phyloP scores from a whole-genome alignment of 2,888 invertebrate species.

The Drosophila paranaensis region DNA sequence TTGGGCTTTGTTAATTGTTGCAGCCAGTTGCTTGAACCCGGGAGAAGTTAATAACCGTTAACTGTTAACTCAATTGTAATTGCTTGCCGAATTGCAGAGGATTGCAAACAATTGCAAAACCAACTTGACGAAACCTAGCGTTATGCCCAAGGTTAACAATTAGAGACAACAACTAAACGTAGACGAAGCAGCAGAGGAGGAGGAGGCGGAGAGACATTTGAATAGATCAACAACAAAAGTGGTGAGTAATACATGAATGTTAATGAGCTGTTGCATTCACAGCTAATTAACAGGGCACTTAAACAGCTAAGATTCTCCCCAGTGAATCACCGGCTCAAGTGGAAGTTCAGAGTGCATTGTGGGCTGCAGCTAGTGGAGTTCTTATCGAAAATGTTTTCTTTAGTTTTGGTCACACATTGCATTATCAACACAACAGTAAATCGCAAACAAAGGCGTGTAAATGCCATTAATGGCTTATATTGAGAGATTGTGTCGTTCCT shows the following conservation, averaged over 20 bases:
- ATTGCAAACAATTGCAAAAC: neutral
- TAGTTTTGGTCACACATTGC: neutral
- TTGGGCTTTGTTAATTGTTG: neutral
- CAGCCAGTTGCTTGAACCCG: neutral
- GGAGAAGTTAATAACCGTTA: too few relatives aligned
- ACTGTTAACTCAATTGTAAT: neutral
- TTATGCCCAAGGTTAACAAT: conserved; percentile 15
- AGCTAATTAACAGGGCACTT: neutral
- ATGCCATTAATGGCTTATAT: neutral
- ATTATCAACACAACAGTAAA: neutral
- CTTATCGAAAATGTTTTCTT: conserved; percentile 18
- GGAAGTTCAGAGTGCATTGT: neutral
- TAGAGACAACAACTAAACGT: conserved; percentile 6
- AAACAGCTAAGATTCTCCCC: neutral
- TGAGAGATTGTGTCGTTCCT: conserved; percentile 2
- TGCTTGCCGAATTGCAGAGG: neutral
- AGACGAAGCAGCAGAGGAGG: neutral
- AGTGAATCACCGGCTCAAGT: conserved; percentile 10
- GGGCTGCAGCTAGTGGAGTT: neutral
- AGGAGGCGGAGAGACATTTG: neutral
- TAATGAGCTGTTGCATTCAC: neutral
- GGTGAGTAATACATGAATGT: conserved; percentile 38
- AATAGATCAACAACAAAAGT: conserved; percentile 24
- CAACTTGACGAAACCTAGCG: neutral
- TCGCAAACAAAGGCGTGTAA: conserved; percentile 17